phyloP scores from a whole-genome alignment of 23 tunicate genomes.

The Ciona savignyi region DNA sequence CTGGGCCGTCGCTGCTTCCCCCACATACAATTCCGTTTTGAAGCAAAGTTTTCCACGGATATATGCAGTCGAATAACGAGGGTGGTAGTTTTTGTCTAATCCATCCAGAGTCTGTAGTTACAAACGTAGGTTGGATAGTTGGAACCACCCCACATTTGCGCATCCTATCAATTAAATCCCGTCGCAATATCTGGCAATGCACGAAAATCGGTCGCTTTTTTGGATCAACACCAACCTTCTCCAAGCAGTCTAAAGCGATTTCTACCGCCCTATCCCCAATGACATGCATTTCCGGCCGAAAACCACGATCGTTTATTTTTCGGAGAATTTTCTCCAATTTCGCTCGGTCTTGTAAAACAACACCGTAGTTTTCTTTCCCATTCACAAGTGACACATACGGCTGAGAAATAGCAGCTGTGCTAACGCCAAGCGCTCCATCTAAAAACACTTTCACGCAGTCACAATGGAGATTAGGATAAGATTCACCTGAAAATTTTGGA shows the following conservation, averaged over 20 bases:
- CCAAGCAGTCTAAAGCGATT: conserved; percentile 45
- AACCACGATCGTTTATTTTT: conserved; percentile 43
- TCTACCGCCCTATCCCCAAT: conserved; percentile 95
- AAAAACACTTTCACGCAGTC: conserved; percentile 78
- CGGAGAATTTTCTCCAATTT: conserved; percentile 26
- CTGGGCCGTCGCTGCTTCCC: conserved; percentile 91
- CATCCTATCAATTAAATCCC: conserved; percentile 58
- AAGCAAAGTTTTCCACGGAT: conserved; percentile 76
- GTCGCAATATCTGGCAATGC: conserved; percentile 82
- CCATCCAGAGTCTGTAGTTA: conserved; percentile 57
- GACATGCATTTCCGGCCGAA: conserved; percentile 83
- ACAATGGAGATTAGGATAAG: conserved; percentile 18
- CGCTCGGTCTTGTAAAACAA: conserved; percentile 31
- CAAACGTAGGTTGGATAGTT: conserved; percentile 80
- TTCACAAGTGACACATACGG: conserved; percentile 44
- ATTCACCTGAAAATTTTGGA: conserved; percentile 23
- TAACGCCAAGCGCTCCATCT: conserved; percentile 89
- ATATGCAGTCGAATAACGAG: conserved; percentile 25
- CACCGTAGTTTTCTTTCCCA: conserved; percentile 53
- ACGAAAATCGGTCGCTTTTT: conserved; percentile 67
- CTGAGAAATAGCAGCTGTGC: conserved; percentile 80
- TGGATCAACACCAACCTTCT: conserved; percentile 33
- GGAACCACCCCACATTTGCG: conserved; percentile 67
- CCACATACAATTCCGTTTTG: conserved; percentile 64
- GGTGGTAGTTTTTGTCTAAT: conserved; percentile 41